Conservation (phyloP, 2,113 vertebrate genomes). For the Callocephalon fimbriatum region DNA sequence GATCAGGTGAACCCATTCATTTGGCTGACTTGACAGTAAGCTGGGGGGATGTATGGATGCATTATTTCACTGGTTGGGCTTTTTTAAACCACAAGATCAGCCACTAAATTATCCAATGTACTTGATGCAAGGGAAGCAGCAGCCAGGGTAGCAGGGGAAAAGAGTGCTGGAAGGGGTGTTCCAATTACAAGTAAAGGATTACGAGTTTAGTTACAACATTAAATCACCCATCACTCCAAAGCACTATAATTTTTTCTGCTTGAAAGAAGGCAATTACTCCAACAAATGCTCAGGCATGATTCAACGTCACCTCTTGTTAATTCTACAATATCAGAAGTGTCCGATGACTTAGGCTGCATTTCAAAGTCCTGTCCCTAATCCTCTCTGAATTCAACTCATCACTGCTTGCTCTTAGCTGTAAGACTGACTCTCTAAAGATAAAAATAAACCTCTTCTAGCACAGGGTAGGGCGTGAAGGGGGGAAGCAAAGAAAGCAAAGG, state of each 20-base stretch:
- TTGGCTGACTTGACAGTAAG: neutral
- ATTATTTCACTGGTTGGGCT: neutral
- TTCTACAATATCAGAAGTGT: slow-evolving; percentile 15
- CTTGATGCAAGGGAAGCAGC: neutral
- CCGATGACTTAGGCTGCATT: slow-evolving; percentile 23
- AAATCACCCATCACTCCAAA: slow-evolving; percentile 29
- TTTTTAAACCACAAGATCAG: neutral
- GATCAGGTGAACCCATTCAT: neutral
- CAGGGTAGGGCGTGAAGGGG: neutral
- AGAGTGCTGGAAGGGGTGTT: neutral
- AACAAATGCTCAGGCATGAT: slow-evolving; percentile 12
- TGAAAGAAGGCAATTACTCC: slow-evolving; percentile 24
- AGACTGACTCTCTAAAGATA: neutral
- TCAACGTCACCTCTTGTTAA: slow-evolving; percentile 18
- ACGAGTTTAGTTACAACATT: neutral
- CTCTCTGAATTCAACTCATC: neutral
- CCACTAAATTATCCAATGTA: neutral
- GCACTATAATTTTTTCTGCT: neutral
- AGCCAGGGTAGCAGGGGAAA: neutral
- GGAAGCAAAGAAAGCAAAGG: neutral
- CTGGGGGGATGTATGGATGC: neutral
- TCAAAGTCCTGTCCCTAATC: slow-evolving; percentile 5
- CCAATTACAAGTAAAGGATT: neutral
- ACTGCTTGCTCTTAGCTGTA: neutral
- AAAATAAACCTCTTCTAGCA: neutral